Percentiles rank a stretch among this genome's conserved stretches.
These are phyloP conservation scores for Lacerta agilis DNA, from an alignment of 2,797 vertebrate genomes.

Conservation along the genomic window DNA sequence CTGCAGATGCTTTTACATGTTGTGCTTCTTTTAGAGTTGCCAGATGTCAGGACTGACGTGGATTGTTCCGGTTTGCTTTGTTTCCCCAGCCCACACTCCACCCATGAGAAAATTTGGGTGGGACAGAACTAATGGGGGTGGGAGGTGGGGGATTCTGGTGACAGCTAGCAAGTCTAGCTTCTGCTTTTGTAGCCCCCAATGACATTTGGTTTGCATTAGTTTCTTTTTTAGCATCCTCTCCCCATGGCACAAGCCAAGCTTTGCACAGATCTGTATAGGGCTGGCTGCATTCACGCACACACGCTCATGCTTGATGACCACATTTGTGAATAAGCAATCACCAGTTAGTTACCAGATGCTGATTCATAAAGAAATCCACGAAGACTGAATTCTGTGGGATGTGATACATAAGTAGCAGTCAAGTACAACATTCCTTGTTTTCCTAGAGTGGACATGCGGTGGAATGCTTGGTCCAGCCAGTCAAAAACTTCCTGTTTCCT, in stretches of 20 bases:
- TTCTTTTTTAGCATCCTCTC: neutral
- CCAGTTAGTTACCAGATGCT: neutral
- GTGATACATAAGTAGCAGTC: no score
- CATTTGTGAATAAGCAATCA: neutral
- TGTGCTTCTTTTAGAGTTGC: neutral
- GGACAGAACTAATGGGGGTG: neutral
- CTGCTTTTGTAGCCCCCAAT: no score
- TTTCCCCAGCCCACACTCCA: neutral
- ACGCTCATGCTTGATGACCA: neutral
- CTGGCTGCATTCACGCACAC: neutral
- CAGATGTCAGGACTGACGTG: neutral
- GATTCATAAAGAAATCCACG: no score
- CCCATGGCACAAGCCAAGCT: neutral
- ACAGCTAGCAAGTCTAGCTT: neutral
- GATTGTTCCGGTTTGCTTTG: neutral
- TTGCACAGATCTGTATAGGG: neutral
- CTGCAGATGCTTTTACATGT: neutral
- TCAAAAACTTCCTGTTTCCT: no score
- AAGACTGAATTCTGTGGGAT: no score
- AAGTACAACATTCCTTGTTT: no score
- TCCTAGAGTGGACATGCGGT: no score
- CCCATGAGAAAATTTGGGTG: neutral
- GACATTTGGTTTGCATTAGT: neutral
- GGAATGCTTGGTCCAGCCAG: no score
- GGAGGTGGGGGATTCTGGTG: no score